Conservation (phyloP, 1,140 invertebrate genomes). For the Euura lappo region DNA sequence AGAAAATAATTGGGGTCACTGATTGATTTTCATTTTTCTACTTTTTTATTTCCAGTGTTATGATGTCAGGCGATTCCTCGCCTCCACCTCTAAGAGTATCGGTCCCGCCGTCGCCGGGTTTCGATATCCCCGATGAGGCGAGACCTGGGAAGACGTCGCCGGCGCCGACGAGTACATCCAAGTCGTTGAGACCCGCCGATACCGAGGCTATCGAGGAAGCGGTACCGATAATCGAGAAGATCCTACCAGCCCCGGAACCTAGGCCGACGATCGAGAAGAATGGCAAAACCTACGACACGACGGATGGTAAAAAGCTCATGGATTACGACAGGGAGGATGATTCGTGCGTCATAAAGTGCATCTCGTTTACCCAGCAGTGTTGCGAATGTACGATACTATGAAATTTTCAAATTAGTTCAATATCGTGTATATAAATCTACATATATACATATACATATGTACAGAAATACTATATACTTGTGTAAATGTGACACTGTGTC, state of each 20-base stretch:
- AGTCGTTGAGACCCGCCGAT: neutral
- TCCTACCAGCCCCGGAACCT: constrained; percentile 40
- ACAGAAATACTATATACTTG: too few species aligned
- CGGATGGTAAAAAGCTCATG: constrained; percentile 32
- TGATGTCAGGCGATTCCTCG: constrained; percentile 48
- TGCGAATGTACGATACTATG: constrained; percentile 57
- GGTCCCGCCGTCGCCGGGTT: constrained; percentile 33
- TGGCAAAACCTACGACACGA: constrained; percentile 36
- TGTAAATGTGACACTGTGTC: too few species aligned
- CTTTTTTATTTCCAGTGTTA: constrained; percentile 44
- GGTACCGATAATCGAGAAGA: constrained; percentile 38
- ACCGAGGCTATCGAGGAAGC: constrained; percentile 44
- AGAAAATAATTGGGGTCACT: neutral
- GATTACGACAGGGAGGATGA: constrained; percentile 44
- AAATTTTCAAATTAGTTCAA: constrained; percentile 14
- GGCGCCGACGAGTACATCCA: constrained; percentile 24
- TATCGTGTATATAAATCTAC: too few species aligned
- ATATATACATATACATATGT: too few species aligned
- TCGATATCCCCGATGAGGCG: constrained; percentile 47
- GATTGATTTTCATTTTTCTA: neutral
- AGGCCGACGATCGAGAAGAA: constrained; percentile 47
- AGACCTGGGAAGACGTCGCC: constrained; percentile 40
- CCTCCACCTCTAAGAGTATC: constrained; percentile 36
- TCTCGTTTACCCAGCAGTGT: constrained; percentile 56
- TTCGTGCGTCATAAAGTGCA: constrained; percentile 51